Evolutionary conservation across 2,888 invertebrate genomes (phyloP).

Genomic region (Dinocampus coccinellae): DNA sequence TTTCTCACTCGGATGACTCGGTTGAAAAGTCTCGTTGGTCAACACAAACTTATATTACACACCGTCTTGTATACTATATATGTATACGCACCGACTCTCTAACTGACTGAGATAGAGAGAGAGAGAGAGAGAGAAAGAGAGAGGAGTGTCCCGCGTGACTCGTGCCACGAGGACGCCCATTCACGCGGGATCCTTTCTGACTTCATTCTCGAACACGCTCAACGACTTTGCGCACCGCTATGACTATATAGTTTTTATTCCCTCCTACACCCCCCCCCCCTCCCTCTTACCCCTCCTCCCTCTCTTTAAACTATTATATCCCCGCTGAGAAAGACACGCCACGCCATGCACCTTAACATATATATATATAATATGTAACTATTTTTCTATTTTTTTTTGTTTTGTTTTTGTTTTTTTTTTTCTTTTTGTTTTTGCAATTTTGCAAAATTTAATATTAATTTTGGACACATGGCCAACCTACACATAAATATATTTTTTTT

Average conservation of each 20-base stretch:
- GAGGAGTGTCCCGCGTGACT: conserved; percentile 45
- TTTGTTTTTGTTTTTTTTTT: background rate
- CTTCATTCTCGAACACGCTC: conserved; percentile 36
- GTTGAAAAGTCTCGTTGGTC: conserved; percentile 47
- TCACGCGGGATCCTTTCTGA: conserved; percentile 40
- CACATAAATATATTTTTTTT: background rate
- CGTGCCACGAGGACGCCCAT: conserved; percentile 53
- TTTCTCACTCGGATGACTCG: conserved; percentile 53
- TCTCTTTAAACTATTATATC: background rate
- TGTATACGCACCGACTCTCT: background rate
- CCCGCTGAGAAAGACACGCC: conserved; percentile 25
- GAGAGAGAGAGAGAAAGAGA: too few relatives aligned
- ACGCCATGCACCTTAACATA: conserved; percentile 1
- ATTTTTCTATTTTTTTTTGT: background rate
- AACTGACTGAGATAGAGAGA: too few relatives aligned
- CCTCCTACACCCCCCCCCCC: conserved; percentile 10
- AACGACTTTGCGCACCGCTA: conserved; percentile 22
- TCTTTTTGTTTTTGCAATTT: too few relatives aligned
- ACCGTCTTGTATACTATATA: background rate
- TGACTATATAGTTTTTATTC: conserved; percentile 6
- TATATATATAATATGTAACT: background rate
- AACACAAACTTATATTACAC: conserved; percentile 9
- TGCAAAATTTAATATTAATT: background rate
- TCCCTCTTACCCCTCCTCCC: too few relatives aligned
- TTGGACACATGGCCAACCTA: background rate